A percentile compares a stretch with the other conserved stretches of the same genome.
Conservation (phyloP, 2,888 invertebrate species). For the Pimpla rufipes region DNA sequence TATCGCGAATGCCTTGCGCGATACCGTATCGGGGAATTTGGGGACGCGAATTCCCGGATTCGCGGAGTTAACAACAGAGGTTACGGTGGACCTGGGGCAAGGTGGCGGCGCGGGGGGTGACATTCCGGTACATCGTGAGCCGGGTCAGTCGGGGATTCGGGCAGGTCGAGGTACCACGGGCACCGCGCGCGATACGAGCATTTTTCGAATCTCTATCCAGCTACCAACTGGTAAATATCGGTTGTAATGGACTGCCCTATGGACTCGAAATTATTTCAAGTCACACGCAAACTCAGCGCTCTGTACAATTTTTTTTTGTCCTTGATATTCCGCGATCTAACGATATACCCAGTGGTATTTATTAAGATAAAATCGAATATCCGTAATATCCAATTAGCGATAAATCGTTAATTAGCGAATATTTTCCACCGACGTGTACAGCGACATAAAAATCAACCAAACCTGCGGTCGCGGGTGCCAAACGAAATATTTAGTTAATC, state of each 20-base stretch:
- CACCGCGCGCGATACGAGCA: slow-evolving; percentile 14
- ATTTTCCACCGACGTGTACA: no score
- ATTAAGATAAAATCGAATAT: no score
- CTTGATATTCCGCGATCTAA: no score
- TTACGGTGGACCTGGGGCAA: slow-evolving; percentile 3
- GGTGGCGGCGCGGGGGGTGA: slow-evolving; percentile 1
- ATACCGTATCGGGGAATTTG: slow-evolving; percentile 58
- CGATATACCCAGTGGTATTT: no score
- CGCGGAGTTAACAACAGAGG: slow-evolving; percentile 30
- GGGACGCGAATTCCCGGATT: slow-evolving; percentile 50
- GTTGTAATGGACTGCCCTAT: not conserved
- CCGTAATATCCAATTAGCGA: no score
- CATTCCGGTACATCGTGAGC: slow-evolving; percentile 23
- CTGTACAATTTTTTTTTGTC: no score
- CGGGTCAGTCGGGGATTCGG: not conserved
- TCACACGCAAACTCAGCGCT: not conserved
- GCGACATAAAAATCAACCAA: no score
- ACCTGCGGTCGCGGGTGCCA: no score
- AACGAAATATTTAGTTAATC: no score
- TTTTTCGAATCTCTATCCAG: slow-evolving; percentile 25
- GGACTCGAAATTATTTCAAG: not conserved
- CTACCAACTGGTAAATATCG: slow-evolving; percentile 3
- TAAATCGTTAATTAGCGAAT: no score
- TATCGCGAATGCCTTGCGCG: slow-evolving; percentile 30
- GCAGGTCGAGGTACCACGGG: slow-evolving; percentile 16